Base-by-base conservation (phyloP, 2,113 vertebrate genomes). In the Lagopus leucura region DNA sequence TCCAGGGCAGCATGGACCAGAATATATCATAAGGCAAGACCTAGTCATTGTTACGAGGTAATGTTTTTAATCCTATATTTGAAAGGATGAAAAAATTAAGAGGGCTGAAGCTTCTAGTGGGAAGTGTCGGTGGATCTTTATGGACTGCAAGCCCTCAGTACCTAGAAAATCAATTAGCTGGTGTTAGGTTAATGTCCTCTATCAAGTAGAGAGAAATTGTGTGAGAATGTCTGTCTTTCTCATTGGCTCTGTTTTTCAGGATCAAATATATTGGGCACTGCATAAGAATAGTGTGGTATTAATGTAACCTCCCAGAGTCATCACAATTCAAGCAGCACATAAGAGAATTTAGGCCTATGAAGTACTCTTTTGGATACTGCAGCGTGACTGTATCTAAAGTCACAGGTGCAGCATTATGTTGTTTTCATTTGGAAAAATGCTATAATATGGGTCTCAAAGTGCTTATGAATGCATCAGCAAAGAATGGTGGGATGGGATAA, bases 391-490 rank as follows among this genome's bases (percentile, higher is more conserved):
- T 52, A 38, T 50, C 81, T 79, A n/a, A 85, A 5, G 13, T 66
- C 50, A 76, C 48, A 70, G 50, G 36, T 52, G 40, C 45, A 87
- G 36, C 1, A 3, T 30, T 36, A 13, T 5, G 8, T 28, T 64
- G 32, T 54, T 90, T 83, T 47, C 8, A 52, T 85, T 79, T 82
- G 61, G 63, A 47, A 89, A 85, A 82, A n/a, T 72, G 18, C 71
- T 73, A 20, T 54, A 75, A 6, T 52, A 21, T 48, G 42, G 9
- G 18, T 79, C 75, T 91, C 60, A 25, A 38, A 82, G 36, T 73
- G 36, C 25, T 65, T 65, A 16, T 57, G 71, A 72, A 24, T 70
- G 19, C 10, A 45, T 52, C n/a, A 63, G 30, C 64, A 72, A 50
- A 69, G 73, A 45, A 38, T 22, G n/a, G 5, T 47, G 79, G 50